Evolutionary conservation across 2,113 vertebrate genomes (phyloP).

Genomic region (Pelecanus crispus): DNA sequence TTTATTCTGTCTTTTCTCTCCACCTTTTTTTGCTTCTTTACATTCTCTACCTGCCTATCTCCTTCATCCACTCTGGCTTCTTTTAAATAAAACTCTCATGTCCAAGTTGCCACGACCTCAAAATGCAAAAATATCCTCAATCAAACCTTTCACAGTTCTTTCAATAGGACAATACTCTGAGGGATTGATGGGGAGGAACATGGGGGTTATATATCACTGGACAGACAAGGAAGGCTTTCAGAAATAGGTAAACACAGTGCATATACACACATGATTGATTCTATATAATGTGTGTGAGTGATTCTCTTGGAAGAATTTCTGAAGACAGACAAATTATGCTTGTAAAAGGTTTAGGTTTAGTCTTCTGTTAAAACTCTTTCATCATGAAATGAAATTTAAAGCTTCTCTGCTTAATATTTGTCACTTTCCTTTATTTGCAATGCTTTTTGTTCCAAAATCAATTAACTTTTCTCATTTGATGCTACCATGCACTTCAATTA

Average conservation of each 20-base stretch:
- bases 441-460: background rate
- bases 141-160: background rate
- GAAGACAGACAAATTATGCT: background rate
- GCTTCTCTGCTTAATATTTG: background rate
- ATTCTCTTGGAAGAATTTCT: background rate
- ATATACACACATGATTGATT: background rate
- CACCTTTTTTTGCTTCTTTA: background rate
- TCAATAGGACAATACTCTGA: background rate
- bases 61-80: background rate
- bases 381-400: background rate
- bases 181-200: background rate
- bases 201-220: background rate
- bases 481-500: background rate
- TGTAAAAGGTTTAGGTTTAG: background rate
- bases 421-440: background rate
- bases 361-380: background rate
- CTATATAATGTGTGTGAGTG: rapidly evolving
- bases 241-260: background rate
- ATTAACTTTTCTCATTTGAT: background rate
- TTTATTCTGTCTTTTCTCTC: background rate
- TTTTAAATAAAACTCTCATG: background rate
- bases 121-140: background rate
- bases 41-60: background rate
- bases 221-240: background rate
- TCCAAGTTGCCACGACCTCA: background rate